Base-by-base conservation (phyloP, 2,888 invertebrate species). In the Mimachlamys varia region DNA sequence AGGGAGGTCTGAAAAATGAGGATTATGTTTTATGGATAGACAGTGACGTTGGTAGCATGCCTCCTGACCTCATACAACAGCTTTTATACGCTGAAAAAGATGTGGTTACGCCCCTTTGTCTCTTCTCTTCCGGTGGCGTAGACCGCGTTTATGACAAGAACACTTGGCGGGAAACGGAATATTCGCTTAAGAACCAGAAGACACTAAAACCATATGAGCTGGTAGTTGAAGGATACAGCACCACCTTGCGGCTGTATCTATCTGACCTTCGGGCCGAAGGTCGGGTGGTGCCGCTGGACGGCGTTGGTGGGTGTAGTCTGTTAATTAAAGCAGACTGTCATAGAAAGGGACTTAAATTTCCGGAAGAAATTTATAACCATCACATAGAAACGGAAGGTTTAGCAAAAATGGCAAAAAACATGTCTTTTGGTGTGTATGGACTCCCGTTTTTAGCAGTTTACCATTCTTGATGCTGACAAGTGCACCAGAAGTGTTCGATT, bases 321-420 rank as follows among this genome's bases (percentile, higher is more conserved):
- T 91, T 96, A 19, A 92, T 96, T 0, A 93, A 92, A 87, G 94
- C 95, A 0, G 92, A 94, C 33, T 94, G 94, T 87, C 96, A 96
- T 90, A 91, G 93, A 58, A 93, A 94, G 17, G 96, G 96, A 3
- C 93, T 96, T 5, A 91, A 93, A 13, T 96, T 96, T 92, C 96
- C 96, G 3, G 94, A 95, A 37, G 93, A 93, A 19, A 53, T 95
- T 0, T 95, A 94, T 89, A 92, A 95, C 4, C 93, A 95, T 89
- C 96, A 96, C 90, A 95, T 96, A 7, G 96, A 96, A 91, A 96
- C 96, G 19, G 96, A 96, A 88, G 96, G 96, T 0, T 90, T 96
- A 37, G 95, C 95, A 4, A 96, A 96, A 92, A 94, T 96, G 94
- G 96, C 96, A 0, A 92, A 92, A 62, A 90, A 92, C 22, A 95